Evolutionary conservation across 2,888 invertebrate genomes (phyloP), one percentile per base, ranked within the genome.

Genomic region (Drosophila paranaensis): DNA sequence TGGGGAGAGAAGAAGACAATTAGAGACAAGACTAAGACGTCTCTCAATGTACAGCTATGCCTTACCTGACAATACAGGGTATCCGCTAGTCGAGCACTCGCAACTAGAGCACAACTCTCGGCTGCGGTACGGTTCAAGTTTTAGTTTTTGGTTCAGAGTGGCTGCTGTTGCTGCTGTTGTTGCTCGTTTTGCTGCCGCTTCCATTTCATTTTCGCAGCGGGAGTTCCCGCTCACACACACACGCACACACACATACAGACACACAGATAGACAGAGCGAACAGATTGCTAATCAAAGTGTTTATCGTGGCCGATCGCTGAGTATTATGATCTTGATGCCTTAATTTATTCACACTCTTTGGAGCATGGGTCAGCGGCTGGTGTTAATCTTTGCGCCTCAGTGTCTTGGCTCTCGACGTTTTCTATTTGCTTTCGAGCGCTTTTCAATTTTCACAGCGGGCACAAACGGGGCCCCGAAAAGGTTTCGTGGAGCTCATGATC

Each of bases 281-380:
- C 25, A 53, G 53, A 76, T 67, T 80, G 79, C 86, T 89, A 90
- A 91, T 90, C 89, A 90, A 89, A 81, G 83, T 87, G 90, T 88
- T 90, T 87, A 90, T 90, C 90, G 90, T 90, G 81, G 82, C 66
- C 79, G 88, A 84, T 86, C 87, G 79, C 80, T 88, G 88, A 84
- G 88, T 86, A 88, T 86, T 86, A 86, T 83, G 79, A 86, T 80
- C 84, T 88, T 86, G 90, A 90, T 84, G 82, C 88, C 86, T 89
- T 90, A 91, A 90, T 91, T 91, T 90, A 91, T 91, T 91, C 91
- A 91, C 90, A 90, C 88, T 89, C 81, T 73, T 58, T 69, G 63
- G 57, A 61, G 64, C 39, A 43, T 25, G 61, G 35, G 51, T 46
- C 60, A 60, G 60, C 35, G 68, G 67, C 57, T 78, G 73, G 86